These are phyloP conservation scores for Drosophila jambulina DNA, from an alignment of 1,140 invertebrate genomes.

Conservation along the genomic window DNA sequence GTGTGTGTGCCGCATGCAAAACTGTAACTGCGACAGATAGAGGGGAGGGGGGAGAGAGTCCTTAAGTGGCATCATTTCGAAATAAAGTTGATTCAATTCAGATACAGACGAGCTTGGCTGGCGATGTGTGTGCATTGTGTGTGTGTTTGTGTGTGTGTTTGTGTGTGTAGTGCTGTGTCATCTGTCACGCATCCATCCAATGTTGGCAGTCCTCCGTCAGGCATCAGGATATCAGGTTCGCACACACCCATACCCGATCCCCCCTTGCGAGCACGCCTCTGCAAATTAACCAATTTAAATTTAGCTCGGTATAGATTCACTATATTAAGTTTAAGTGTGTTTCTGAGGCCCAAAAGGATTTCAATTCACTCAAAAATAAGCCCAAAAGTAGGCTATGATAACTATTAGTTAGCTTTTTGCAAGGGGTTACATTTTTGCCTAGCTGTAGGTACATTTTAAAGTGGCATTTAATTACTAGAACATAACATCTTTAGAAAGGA, in stretches of 20 bases:
- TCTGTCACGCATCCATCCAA: conserved; percentile 74
- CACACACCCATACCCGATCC: background rate
- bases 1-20: conserved; percentile 50
- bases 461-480: background rate
- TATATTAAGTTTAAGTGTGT: background rate
- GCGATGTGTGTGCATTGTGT: conserved; percentile 29
- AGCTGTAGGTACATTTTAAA: background rate
- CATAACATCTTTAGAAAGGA: too few relatives aligned
- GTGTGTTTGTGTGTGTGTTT: conserved; percentile 30
- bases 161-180: conserved; percentile 46
- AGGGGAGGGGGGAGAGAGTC: conserved; percentile 4
- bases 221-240: conserved; percentile 36
- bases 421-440: background rate
- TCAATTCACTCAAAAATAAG: too few relatives aligned
- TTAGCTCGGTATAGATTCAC: conserved; percentile 10
- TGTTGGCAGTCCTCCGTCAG: conserved; percentile 41
- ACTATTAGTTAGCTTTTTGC: background rate
- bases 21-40: conserved; percentile 23
- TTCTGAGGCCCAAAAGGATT: background rate
- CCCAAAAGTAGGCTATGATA: background rate
- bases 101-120: conserved; percentile 44
- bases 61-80: conserved; percentile 83
- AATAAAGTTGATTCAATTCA: conserved; percentile 85
- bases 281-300: conserved; percentile 51
- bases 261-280: background rate